phyloP scores from a whole-genome alignment of 2,797 vertebrate species.

The Phylloscopus collybita region DNA sequence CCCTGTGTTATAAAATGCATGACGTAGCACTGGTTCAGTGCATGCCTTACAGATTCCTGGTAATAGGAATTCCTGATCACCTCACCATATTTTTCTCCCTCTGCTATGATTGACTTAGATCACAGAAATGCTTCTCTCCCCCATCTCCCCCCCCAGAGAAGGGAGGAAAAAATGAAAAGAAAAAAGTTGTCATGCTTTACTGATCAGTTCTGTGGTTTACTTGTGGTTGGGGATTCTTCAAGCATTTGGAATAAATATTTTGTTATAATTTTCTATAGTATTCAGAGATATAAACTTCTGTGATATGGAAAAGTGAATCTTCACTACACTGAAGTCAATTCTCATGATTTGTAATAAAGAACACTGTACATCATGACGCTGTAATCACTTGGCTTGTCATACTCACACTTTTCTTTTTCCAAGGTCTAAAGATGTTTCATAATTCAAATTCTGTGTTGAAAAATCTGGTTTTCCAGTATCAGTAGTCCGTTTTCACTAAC shows the following conservation, averaged over 20 bases:
- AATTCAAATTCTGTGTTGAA: background rate
- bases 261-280: background rate
- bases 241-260: background rate
- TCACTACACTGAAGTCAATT: background rate
- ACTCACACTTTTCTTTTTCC: background rate
- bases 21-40: background rate
- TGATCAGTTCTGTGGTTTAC: background rate
- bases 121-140: background rate
- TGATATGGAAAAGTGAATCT: background rate
- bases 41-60: background rate
- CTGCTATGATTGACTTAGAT: background rate
- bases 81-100: background rate
- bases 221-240: background rate
- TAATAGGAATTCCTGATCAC: background rate
- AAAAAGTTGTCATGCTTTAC: background rate
- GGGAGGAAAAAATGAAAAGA: fast-evolving
- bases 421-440: background rate
- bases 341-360: background rate
- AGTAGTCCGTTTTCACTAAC: background rate
- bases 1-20: background rate
- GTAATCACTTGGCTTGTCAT: background rate
- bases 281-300: background rate
- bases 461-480: background rate
- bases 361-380: too few species aligned
- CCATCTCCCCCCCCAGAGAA: fast-evolving